Conservation (phyloP, 2,797 vertebrate species). For the Eulemur coronatus region DNA sequence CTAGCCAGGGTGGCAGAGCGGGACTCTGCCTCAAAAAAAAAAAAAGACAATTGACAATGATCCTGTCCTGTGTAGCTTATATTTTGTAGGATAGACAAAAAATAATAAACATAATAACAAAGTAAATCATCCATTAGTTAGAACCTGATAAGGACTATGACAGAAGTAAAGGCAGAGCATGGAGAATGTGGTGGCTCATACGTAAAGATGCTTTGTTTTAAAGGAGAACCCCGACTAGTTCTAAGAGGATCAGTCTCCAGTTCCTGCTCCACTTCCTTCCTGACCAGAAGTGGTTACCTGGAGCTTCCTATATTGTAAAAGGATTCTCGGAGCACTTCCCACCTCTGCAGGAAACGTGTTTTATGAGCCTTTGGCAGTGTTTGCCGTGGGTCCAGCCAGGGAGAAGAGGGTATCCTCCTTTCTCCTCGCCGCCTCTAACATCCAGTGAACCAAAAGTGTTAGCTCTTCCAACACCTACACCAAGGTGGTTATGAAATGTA, state of each 20-base stretch:
- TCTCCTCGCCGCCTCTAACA: not conserved
- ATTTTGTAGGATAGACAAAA: not conserved
- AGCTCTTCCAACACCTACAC: not conserved
- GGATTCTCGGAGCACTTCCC: not conserved
- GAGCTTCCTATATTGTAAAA: no score
- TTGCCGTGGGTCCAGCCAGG: not conserved
- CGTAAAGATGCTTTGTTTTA: not conserved
- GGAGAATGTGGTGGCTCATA: not conserved
- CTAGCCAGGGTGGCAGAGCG: no score
- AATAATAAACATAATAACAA: not conserved
- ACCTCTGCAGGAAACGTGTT: not conserved
- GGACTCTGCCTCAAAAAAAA: no score
- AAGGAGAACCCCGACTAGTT: not conserved
- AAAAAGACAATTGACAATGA: not conserved
- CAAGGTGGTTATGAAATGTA: not conserved
- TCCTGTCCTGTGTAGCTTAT: not conserved
- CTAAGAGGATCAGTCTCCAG: not conserved
- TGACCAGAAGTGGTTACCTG: not conserved
- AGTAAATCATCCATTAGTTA: not conserved
- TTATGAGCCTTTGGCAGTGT: not conserved
- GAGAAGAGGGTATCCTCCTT: not conserved
- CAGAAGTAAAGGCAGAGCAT: not conserved
- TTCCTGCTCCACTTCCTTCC: no score
- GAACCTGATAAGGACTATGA: not conserved
- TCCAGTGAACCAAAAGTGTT: not conserved